A percentile compares a stretch with the other conserved stretches of the same genome.
Evolutionary conservation across 2,113 vertebrate genomes (phyloP).

Genomic region (Numida meleagris): DNA sequence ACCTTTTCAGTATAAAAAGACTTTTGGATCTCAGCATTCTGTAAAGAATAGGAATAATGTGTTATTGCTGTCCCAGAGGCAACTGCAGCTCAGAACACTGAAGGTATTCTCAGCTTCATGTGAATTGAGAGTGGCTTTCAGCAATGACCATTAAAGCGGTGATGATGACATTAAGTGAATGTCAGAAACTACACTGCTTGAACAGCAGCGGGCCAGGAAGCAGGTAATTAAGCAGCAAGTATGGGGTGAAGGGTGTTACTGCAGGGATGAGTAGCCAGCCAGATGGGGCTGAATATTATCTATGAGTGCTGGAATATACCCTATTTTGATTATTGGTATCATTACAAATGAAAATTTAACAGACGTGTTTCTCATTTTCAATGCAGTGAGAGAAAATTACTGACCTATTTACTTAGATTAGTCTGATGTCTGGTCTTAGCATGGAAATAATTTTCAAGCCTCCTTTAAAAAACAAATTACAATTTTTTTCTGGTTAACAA

Average conservation of each 20-base stretch:
- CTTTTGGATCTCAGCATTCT: neutral
- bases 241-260: neutral
- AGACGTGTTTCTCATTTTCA: neutral
- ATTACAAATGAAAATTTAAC: neutral
- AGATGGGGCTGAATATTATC: neutral
- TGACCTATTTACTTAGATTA: neutral
- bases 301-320: neutral
- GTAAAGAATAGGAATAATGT: constrained; percentile 1
- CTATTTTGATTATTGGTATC: neutral
- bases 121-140: neutral
- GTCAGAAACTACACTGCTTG: neutral
- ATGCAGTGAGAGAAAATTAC: neutral
- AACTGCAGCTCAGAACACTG: accelerated
- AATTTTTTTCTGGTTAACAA: neutral
- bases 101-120: neutral
- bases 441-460: neutral
- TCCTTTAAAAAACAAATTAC: neutral
- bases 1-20: neutral
- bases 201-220: neutral
- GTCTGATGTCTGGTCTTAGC: neutral
- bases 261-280: neutral
- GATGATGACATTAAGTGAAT: neutral
- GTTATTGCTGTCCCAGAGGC: neutral
- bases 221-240: neutral
- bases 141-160: neutral